Percentiles rank a stretch among this genome's conserved stretches.
Evolutionary conservation across 2,797 vertebrate species (phyloP).

Genomic region (Sebastes kiyomatsui): DNA sequence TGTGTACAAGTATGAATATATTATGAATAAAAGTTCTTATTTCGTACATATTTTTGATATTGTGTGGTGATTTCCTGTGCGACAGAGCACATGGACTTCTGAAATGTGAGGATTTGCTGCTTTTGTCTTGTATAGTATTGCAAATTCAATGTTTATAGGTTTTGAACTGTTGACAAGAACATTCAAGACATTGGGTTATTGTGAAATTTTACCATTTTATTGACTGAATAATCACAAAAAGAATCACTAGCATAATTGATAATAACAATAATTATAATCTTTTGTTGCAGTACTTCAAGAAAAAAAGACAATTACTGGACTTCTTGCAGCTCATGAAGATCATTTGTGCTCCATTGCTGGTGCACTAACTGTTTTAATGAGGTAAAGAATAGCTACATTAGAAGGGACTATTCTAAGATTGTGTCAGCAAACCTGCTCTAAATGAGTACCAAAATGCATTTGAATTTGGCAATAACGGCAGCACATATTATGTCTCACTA

Average conservation of each 20-base stretch:
- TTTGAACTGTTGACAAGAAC: background rate
- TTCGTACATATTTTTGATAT: slow-evolving; percentile 76
- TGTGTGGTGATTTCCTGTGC: slow-evolving; percentile 42
- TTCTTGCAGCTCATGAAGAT: background rate
- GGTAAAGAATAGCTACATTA: slow-evolving; percentile 1
- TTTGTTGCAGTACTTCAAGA: background rate
- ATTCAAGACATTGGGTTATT: background rate
- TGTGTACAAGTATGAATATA: slow-evolving; percentile 98
- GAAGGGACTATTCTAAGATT: background rate
- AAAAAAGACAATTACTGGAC: background rate
- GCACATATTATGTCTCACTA: slow-evolving; percentile 39
- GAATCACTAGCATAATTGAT: background rate
- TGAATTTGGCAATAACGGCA: slow-evolving; percentile 39
- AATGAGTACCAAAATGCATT: slow-evolving; percentile 25
- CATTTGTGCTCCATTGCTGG: background rate
- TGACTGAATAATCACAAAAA: background rate
- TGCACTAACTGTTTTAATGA: slow-evolving; percentile 22
- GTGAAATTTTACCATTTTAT: background rate
- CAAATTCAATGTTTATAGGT: background rate
- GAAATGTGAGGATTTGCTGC: background rate
- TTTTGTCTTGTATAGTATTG: background rate
- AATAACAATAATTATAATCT: background rate
- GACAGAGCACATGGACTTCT: background rate
- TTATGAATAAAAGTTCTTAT: slow-evolving; percentile 90
- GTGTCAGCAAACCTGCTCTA: slow-evolving; percentile 23